phyloP scores from a whole-genome alignment of 2,113 vertebrate genomes.

The Benitochromis conjunctus region DNA sequence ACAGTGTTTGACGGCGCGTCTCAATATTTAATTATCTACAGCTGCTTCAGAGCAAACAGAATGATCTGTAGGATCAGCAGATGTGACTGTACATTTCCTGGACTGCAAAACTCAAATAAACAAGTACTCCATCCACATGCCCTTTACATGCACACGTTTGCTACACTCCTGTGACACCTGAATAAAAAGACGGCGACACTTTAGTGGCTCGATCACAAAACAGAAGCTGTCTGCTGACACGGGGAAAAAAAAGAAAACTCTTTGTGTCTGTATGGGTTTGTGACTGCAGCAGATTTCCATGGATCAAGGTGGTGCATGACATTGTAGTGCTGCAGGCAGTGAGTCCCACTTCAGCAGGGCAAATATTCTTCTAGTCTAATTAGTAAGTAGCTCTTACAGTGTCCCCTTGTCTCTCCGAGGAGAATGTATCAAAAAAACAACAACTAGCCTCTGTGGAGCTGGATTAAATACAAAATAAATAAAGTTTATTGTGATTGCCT shows the following conservation, averaged over 20 bases:
- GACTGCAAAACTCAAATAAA: background rate
- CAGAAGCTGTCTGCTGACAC: background rate
- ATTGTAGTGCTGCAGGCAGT: slow-evolving; percentile 2
- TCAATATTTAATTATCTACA: slow-evolving; percentile 66
- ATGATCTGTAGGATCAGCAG: slow-evolving; percentile 40
- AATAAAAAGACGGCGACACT: background rate
- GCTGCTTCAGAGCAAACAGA: slow-evolving; percentile 62
- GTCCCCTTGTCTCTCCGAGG: slow-evolving; percentile 21
- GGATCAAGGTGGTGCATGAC: slow-evolving; percentile 4
- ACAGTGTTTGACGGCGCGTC: slow-evolving; percentile 57
- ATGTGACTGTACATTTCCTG: slow-evolving; percentile 29
- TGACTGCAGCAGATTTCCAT: background rate
- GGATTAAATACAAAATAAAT: slow-evolving; percentile 38
- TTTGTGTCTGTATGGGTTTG: background rate
- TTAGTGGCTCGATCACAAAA: background rate
- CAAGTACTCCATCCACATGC: background rate
- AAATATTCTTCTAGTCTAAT: slow-evolving; percentile 43
- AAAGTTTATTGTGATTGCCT: slow-evolving; percentile 31
- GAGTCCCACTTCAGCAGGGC: slow-evolving; percentile 24
- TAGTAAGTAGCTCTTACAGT: slow-evolving; percentile 18
- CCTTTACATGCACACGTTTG: background rate
- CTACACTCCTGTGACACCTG: background rate
- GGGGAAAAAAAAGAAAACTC: background rate
- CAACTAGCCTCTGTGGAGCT: background rate
- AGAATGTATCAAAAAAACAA: slow-evolving; percentile 27